Evolutionary conservation across 2,113 vertebrate genomes (phyloP), one percentile per base, ranked within the genome.

Genomic region (Cololabis saira): DNA sequence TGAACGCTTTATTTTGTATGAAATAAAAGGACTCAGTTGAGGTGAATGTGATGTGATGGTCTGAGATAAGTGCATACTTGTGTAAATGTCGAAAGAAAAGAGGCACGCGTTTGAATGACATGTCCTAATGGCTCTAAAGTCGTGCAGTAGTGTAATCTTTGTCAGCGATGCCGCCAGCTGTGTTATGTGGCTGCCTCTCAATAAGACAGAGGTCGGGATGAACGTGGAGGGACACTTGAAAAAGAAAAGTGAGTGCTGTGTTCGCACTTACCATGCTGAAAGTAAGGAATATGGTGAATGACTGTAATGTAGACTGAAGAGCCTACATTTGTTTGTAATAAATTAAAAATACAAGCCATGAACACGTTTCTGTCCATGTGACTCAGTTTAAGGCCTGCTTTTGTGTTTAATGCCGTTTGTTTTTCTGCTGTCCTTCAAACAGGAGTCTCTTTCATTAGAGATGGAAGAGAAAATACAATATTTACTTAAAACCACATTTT

Each of bases 251-350:
- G 55, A 70, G 82, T 86, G 85, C 84, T 59, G 67, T 67, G 72
- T 74, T 71, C 61, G 67, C 83, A 83, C 80, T 56, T 71, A 53
- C 16, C 56, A 30, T 16, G 19, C 53, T 62, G 74, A 88, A 78
- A 75, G 79, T 67, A 53, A 74, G 43, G 50, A 58, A 67, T 18
- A 66, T 75, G 74, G 71, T 67, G 74, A 58, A 76, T 65, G 74
- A 65, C 27, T 74, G 80, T 73, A 57, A 80, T 82, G 76, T 84
- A 81, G 77, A 82, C 73, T 71, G 66, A 83, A 57, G 75, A 61
- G 80, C 27, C 74, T 73, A 81, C 81, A 78, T 69, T 30, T 80
- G 75, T 87, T 75, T 80, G 67, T 52, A 91, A 90, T 90, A 91
- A 90, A 90, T 90, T 76, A 12, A 72, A 83, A 78, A 84, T 82